Percentiles rank a stretch among this genome's conserved stretches.
Conservation (phyloP, 2,888 invertebrate genomes). For the Diplolepis rosae region DNA sequence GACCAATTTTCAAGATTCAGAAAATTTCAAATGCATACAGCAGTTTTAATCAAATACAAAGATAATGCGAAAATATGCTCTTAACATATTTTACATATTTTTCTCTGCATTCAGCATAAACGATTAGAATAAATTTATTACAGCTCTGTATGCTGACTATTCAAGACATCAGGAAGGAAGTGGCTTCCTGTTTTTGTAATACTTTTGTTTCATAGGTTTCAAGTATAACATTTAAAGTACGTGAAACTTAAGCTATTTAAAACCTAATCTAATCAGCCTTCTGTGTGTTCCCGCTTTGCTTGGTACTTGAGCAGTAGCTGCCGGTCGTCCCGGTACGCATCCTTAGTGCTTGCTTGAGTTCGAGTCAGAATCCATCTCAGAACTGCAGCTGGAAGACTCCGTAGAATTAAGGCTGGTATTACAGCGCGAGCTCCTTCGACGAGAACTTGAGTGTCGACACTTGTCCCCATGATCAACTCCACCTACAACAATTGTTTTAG, state of each 20-base stretch:
- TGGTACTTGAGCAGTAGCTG: conserved; percentile 72
- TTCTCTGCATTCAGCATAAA: not conserved
- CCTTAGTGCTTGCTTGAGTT: conserved; percentile 65
- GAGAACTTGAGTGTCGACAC: conserved; percentile 67
- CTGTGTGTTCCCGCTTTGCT: conserved; percentile 71
- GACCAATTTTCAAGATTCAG: conserved; percentile 50
- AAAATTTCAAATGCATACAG: conserved; percentile 47
- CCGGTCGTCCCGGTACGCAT: conserved; percentile 64
- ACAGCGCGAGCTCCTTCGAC: conserved; percentile 69
- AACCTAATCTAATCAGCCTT: conserved; percentile 72
- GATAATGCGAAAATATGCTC: not conserved
- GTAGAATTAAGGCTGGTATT: conserved; percentile 69
- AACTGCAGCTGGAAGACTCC: conserved; percentile 71
- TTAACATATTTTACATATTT: not conserved
- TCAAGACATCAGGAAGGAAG: conserved; percentile 32
- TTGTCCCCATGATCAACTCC: conserved; percentile 71
- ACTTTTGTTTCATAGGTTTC: conserved; percentile 45
- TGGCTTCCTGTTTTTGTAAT: conserved; percentile 20
- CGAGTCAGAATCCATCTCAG: conserved; percentile 71
- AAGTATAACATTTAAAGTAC: conserved; percentile 54
- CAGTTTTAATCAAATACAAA: not conserved
- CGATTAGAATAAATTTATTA: not conserved
- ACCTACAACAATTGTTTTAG: conserved; percentile 63
- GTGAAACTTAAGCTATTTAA: conserved; percentile 45
- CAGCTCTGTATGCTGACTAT: conserved; percentile 25